These are phyloP conservation scores for Chlorops oryzae DNA, from an alignment of 1,140 invertebrate species.

Conservation along the genomic window DNA sequence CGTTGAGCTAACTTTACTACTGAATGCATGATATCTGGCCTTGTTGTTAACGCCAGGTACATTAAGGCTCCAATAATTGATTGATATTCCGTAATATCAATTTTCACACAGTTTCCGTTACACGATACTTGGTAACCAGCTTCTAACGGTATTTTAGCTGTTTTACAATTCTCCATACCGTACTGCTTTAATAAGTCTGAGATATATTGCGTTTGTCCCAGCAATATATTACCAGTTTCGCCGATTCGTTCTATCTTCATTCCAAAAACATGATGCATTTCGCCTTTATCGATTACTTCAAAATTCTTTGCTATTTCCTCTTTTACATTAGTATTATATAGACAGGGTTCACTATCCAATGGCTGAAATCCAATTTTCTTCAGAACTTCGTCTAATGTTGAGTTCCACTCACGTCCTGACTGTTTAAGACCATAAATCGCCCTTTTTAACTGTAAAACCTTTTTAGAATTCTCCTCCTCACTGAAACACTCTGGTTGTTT, in stretches of 20 bases:
- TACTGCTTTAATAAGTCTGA: neutral
- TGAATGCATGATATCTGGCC: too few species aligned
- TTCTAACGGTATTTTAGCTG: neutral
- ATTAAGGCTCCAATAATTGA: too few species aligned
- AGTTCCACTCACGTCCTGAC: too few species aligned
- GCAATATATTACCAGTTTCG: neutral
- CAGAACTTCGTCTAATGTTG: too few species aligned
- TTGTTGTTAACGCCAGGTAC: too few species aligned
- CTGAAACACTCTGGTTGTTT: conserved; percentile 37
- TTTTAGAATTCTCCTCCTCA: conserved; percentile 8
- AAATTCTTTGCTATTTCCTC: conserved; percentile 14
- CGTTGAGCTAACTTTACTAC: too few species aligned
- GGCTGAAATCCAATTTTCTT: too few species aligned
- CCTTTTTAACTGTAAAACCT: too few species aligned
- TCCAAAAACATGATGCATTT: conserved; percentile 29
- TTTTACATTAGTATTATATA: conserved; percentile 6
- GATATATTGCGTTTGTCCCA: conserved; percentile 5
- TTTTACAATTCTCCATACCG: neutral
- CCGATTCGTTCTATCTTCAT: conserved; percentile 24
- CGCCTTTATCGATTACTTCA: conserved; percentile 23
- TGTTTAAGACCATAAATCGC: too few species aligned
- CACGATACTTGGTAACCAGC: neutral
- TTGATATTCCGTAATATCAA: too few species aligned
- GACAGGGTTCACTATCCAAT: too few species aligned
- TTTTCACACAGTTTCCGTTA: too few species aligned